Base-by-base conservation (phyloP, 2,797 vertebrate species). In the Ctenochaetus hawaiiensis region DNA sequence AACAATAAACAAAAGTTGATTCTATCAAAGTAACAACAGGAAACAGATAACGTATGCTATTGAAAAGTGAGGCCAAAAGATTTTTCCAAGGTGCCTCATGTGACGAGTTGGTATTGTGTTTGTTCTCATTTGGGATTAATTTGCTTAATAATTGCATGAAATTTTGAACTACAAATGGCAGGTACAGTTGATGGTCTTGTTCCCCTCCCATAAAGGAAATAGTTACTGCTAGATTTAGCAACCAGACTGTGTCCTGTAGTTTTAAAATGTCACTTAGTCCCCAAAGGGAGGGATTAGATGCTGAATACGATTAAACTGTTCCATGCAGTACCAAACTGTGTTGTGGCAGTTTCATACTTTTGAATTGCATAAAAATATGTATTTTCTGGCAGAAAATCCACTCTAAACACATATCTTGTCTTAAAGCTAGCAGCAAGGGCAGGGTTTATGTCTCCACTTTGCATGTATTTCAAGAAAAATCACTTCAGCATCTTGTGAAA, bases 391-490 rank as follows among this genome's bases (percentile, higher is more conserved):
- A 41, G 13, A 70, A 37, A 75, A 67, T 64, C 11, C 59, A 57
- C 53, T 43, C n/a, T 13, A 64, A 67, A 52, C 59, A 67, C 22
- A 48, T 18, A 44, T 45, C 41, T 47, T 23, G 20, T 63, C 17
- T 23, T 68, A 39, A 30, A n/a, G 5, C 20, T 65, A 14, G 56
- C 12, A 56, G 2, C 22, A 23, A 2, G n/a, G 51, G 17, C 6
- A 18, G 1, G 0, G 60, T 53, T 41, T 37, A 23, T 76, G 26
- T 63, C 48, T 76, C 20, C 49, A 14, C n/a, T 71, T 41, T 61
- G 53, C 65, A 47, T 12, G 51, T 43, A 51, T 59, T 80, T 59
- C 22, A 63, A 26, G 39, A 65, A 74, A 73, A 81, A 77, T 64
- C 48, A 47, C 61, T 70, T 77, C 48, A 59, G 11, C 26, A 26